Evolutionary conservation across 2,888 invertebrate genomes (phyloP), one percentile per base, ranked within the genome.

Genomic region (Lomographa bimaculata): DNA sequence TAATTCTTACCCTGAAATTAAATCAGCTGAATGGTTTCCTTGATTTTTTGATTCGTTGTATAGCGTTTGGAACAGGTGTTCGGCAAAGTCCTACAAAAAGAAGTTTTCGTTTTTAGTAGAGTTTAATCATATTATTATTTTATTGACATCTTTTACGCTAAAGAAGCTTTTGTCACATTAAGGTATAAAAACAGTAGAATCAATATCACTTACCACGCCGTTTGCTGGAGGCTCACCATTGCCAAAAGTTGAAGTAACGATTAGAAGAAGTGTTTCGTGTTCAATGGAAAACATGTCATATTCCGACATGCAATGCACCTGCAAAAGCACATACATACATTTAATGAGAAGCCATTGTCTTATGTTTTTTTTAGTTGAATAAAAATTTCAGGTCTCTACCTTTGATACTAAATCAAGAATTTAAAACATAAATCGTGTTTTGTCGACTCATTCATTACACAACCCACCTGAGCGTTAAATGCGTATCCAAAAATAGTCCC

Each of bases 191-290:
- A 21, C 7, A 21, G 3, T 3, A n/a, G 8, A 21, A 21, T 1
- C 4, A 3, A 14, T 14, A 5, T 7, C 1, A 81, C 90, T 82
- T 84, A 96, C 96, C 90, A 96, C 96, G 51, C 98, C 98, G 79
- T 98, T 98, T 71, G 97, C 97, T 0, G 98, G 98, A 8, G 98
- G 97, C 87, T 98, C 98, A 1, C 98, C 98, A 71, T 98, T 98
- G 5, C 98, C 98, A 73, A 98, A 98, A 0, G 98, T 98, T 4
- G 98, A 98, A 8, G 97, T 96, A 5, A 98, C 95, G 9, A 98
- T 95, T 37, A 98, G 79, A 2, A 98, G 87, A 12, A 98, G 85
- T 3, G 97, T 96, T 81, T 98, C 98, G 70, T 98, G 97, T 79
- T 97, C 97, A 67, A 98, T 95, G 56, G 96, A 96, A 48, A 95